Evolutionary conservation across 2,797 vertebrate species (phyloP), one percentile per base, ranked within the genome.

Genomic region (Todus mexicanus): DNA sequence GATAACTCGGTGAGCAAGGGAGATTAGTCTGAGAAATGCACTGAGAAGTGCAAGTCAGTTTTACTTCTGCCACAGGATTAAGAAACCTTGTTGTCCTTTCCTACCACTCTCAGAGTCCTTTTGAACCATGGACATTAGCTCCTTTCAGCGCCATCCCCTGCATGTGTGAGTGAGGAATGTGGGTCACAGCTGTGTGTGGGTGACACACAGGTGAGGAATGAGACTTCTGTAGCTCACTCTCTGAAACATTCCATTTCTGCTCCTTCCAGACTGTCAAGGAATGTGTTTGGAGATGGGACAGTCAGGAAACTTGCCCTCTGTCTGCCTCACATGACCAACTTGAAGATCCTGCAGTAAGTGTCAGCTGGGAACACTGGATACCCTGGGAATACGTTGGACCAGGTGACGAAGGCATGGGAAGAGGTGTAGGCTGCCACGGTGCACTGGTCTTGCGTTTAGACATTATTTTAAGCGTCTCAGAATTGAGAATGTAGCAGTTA

Each of bases 321-420:
- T 54, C 95, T 99, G 20, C 98, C 98, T 6, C 94, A 17, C 12
- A 85, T 97, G 83, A 59, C 85, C 35, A 79, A 64, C 51, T 97
- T 99, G 87, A 96, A 95, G 63, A 92, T 98, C 80, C 95, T 99
- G 45, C 96, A 98, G 99, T 99, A 97, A 97, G 98, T 97, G 60
- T 26, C 77, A 68, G 25, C 63, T 33, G 35, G 82, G 45, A 71
- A 53, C 26, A 45, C n/a, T 90, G 86, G 47, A 2, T 38, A 31
- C 51, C 37, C 64, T 54, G 31, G 75, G 26, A 60, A 12, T 31
- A 12, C 9, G 31, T n/a, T 29, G 68, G 29, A 13, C 12, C n/a
- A 5, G 1, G 7, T 66, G 63, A 43, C 53, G 31, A 22, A 65
- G 45, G 35, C 31, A 29, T 17, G 56, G 73, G n/a, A 66, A 35